These are phyloP conservation scores for Vesta saturnalis DNA, from an alignment of 2,888 invertebrate genomes.

Conservation along the genomic window DNA sequence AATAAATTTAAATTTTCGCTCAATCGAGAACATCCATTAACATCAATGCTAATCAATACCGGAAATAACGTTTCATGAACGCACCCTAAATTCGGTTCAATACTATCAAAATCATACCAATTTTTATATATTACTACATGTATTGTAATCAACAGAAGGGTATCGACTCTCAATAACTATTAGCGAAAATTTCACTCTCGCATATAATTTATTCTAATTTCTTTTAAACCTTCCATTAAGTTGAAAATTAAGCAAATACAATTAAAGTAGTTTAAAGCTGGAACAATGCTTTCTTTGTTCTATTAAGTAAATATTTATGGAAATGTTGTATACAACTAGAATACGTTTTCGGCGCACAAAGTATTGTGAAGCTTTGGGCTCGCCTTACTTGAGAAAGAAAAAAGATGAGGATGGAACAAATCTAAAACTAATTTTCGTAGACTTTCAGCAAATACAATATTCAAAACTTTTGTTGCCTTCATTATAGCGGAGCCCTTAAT, in stretches of 20 bases:
- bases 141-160: no score
- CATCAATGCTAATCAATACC: not conserved
- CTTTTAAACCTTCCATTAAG: not conserved
- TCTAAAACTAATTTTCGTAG: no score
- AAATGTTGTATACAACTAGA: not conserved
- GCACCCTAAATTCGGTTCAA: conserved; percentile 2
- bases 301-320: not conserved
- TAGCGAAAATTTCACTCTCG: not conserved
- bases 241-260: conserved; percentile 8
- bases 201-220: conserved; percentile 6
- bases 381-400: not conserved
- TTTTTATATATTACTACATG: no score
- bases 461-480: no score
- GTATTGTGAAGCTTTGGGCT: not conserved
- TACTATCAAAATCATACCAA: no score
- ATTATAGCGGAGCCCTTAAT: no score
- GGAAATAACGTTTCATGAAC: conserved; percentile 5
- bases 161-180: not conserved
- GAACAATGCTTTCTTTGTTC: not conserved
- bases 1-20: conserved; percentile 8
- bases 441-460: no score
- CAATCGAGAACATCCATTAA: not conserved
- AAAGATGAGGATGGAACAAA: no score
- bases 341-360: not conserved
- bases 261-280: not conserved